Evolutionary conservation across 1,140 invertebrate species (phyloP), one percentile per base, ranked within the genome.

Genomic region (Apis cerana): DNA sequence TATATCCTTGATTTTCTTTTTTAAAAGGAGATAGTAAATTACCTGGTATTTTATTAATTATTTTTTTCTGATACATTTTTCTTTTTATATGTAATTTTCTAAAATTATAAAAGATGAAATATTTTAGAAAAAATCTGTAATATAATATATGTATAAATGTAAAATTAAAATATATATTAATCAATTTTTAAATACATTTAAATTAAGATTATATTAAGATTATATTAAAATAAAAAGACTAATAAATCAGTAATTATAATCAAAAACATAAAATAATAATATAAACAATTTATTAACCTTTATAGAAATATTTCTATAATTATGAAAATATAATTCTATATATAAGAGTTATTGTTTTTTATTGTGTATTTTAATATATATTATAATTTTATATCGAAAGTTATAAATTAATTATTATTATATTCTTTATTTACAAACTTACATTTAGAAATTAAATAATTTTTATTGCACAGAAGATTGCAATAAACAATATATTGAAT

Each of bases 1-100:
- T 92, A 68, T 92, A 94, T 1, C 94, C 93, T 86, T 94, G 93
- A 75, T 84, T 86, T 70, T 94, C 90, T 82, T 89, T 91, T 80
- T 90, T 94, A 1, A 85, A 62, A 43, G 43, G 61, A 2, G 85
- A 64, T 69, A 85, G 74, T 70, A 91, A n/a, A 48, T 94, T 85
- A 13, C 92, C 92, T 61, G 93, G 93, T 70, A 94, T 85, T 89
- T 89, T 92, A 65, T 90, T 88, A 54, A 91, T 83, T 64, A 91
- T 64, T 64, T 61, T 78, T n/a, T 59, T 75, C 0, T 13, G 62
- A 65, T 17, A 59, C 83, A 85, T 88, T 48, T 27, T 0, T 23
- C 23, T n/a, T 33, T 48, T 27, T 5, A 0, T 65, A 48, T 27
- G 8, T 65, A 15, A 50, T 58, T 74, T 65, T 52, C 21, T 27